These are phyloP conservation scores for Diorhabda sublineata DNA, from an alignment of 1,140 invertebrate species.

Conservation along the genomic window DNA sequence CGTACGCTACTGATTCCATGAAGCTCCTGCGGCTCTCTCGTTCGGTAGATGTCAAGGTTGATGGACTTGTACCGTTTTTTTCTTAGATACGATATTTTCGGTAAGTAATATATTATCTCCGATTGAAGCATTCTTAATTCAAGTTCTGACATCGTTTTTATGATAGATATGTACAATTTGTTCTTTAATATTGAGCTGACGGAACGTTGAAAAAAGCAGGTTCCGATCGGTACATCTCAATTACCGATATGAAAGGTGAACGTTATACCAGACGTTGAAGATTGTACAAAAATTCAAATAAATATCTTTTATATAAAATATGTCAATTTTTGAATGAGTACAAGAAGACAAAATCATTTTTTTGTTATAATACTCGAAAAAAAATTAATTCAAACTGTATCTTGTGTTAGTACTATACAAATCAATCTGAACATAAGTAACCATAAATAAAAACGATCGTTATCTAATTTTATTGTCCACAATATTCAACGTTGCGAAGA, in stretches of 20 bases:
- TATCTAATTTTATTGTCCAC: too few species aligned
- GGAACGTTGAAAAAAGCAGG: not conserved
- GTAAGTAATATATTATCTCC: not conserved
- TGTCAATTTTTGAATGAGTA: too few species aligned
- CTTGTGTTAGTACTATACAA: too few species aligned
- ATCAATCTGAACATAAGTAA: too few species aligned
- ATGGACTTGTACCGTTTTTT: not conserved
- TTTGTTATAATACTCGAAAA: too few species aligned
- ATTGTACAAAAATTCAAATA: too few species aligned
- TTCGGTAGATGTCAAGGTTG: not conserved
- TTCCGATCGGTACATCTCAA: not conserved
- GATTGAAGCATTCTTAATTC: not conserved
- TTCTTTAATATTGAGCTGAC: not conserved
- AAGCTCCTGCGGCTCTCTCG: not conserved
- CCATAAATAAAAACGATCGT: too few species aligned
- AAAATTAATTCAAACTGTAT: too few species aligned
- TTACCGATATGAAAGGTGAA: not conserved
- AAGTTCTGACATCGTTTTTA: not conserved
- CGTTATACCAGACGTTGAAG: too few species aligned
- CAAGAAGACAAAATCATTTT: too few species aligned
- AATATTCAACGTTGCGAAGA: too few species aligned
- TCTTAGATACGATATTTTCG: not conserved
- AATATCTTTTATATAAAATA: too few species aligned
- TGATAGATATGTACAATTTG: not conserved
- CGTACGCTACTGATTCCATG: not conserved